A percentile compares a stretch with the other conserved stretches of the same genome.
Evolutionary conservation across 2,797 vertebrate genomes (phyloP).

Genomic region (Anomalospiza imberbis): DNA sequence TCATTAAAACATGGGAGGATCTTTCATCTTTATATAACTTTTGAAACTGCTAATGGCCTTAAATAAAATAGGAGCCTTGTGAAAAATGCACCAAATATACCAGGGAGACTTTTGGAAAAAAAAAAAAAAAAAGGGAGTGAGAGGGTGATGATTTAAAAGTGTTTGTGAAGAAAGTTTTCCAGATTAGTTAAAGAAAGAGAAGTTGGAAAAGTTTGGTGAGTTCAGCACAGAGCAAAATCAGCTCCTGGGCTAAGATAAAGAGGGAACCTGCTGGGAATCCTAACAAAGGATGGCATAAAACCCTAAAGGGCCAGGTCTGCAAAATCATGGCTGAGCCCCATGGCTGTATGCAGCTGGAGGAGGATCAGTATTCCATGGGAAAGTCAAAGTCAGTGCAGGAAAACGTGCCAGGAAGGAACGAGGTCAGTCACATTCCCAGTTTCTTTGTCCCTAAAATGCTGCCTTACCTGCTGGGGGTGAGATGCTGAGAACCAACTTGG

Average conservation of each 20-base stretch:
- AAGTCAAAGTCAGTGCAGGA: neutral
- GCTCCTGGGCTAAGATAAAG: neutral
- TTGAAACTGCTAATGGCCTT: slow-evolving; percentile 30
- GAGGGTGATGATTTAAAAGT: neutral
- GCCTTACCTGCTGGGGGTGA: neutral
- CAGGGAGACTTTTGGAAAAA: neutral
- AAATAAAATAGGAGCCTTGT: slow-evolving; percentile 6
- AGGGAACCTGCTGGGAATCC: neutral
- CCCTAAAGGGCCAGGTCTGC: neutral
- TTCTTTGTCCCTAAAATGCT: neutral
- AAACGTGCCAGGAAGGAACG: neutral
- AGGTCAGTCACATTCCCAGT: neutral
- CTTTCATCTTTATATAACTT: slow-evolving; percentile 55
- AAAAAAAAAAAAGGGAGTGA: neutral
- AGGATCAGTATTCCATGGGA: neutral
- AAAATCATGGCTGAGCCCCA: neutral
- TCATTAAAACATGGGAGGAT: slow-evolving; percentile 55
- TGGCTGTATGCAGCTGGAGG: neutral
- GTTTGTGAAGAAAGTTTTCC: neutral
- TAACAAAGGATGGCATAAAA: neutral
- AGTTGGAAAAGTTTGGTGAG: neutral
- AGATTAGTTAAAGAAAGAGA: neutral
- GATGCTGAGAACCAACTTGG: neutral
- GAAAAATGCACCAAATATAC: neutral
- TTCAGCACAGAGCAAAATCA: neutral